phyloP scores from a whole-genome alignment of 2,113 vertebrate genomes.

The Macquaria australasica region DNA sequence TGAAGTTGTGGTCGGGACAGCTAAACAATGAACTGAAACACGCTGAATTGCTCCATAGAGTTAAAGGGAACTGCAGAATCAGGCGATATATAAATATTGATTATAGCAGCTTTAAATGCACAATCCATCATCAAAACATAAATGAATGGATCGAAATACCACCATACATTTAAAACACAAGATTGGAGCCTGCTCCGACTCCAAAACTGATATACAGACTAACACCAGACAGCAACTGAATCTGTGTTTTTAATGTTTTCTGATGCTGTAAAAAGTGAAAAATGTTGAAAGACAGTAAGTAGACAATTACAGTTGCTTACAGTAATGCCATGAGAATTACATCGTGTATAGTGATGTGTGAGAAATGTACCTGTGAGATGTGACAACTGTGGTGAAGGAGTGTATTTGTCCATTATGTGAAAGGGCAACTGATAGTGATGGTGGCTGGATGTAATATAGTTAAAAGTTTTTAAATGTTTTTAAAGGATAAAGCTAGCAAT shows the following conservation, averaged over 20 bases:
- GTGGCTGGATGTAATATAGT: neutral
- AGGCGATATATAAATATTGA: too few species aligned
- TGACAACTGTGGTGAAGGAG: neutral
- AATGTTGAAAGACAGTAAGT: neutral
- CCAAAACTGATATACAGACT: too few species aligned
- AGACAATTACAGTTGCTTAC: neutral
- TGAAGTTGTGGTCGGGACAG: too few species aligned
- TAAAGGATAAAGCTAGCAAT: neutral
- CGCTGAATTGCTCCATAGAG: neutral
- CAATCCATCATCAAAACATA: too few species aligned
- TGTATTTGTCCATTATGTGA: neutral
- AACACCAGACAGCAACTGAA: too few species aligned
- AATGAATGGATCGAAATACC: too few species aligned
- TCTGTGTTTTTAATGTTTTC: too few species aligned
- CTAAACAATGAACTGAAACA: too few species aligned
- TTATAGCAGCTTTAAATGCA: neutral
- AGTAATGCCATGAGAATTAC: neutral
- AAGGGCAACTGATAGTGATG: neutral
- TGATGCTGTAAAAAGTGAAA: too few species aligned
- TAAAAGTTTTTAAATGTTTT: neutral
- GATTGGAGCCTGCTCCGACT: too few species aligned
- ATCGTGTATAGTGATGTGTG: neutral
- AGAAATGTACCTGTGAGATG: neutral
- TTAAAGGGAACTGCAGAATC: neutral
- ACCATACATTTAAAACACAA: too few species aligned